A percentile compares a stretch with the other conserved stretches of the same genome.
Evolutionary conservation across 2,888 invertebrate genomes (phyloP).

Genomic region (Pycnomerus fuliginosus): DNA sequence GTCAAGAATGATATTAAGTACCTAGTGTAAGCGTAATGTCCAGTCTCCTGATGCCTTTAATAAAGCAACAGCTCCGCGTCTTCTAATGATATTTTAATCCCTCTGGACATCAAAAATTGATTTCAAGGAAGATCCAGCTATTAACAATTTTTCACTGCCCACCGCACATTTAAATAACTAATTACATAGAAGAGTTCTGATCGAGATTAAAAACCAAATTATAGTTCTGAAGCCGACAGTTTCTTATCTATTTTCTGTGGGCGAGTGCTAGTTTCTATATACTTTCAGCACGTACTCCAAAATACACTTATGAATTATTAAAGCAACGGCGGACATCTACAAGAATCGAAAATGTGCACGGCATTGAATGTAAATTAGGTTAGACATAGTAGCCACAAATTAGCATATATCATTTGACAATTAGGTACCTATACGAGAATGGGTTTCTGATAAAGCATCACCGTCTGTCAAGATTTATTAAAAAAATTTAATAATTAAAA

Average conservation of each 20-base stretch:
- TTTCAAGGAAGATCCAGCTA: slow-evolving; percentile 7
- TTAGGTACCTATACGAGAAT: slow-evolving; percentile 12
- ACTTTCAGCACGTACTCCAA: slow-evolving; percentile 7
- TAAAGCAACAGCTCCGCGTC: too few species aligned
- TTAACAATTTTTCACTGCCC: slow-evolving; percentile 20
- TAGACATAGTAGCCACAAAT: slow-evolving; percentile 18
- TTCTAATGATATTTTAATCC: slow-evolving; percentile 19
- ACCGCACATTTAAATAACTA: too few species aligned
- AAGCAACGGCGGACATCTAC: slow-evolving; percentile 15
- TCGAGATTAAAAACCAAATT: too few species aligned
- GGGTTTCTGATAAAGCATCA: slow-evolving; percentile 12
- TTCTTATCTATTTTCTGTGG: too few species aligned
- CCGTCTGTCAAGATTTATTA: slow-evolving; percentile 2
- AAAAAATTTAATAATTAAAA: slow-evolving; percentile 7
- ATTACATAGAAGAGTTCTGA: too few species aligned
- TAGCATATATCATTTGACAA: slow-evolving; percentile 22
- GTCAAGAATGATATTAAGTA: too few species aligned
- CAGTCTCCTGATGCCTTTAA: too few species aligned
- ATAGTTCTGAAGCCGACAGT: too few species aligned
- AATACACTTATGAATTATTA: slow-evolving; percentile 19
- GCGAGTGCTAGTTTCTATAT: slow-evolving; percentile 5
- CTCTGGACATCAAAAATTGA: slow-evolving; percentile 21
- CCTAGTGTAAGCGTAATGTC: too few species aligned
- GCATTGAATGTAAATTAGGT: slow-evolving; percentile 24
- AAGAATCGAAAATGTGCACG: slow-evolving; percentile 16